Base-by-base conservation (phyloP, 2,113 vertebrate species). In the Mesitornis unicolor region DNA sequence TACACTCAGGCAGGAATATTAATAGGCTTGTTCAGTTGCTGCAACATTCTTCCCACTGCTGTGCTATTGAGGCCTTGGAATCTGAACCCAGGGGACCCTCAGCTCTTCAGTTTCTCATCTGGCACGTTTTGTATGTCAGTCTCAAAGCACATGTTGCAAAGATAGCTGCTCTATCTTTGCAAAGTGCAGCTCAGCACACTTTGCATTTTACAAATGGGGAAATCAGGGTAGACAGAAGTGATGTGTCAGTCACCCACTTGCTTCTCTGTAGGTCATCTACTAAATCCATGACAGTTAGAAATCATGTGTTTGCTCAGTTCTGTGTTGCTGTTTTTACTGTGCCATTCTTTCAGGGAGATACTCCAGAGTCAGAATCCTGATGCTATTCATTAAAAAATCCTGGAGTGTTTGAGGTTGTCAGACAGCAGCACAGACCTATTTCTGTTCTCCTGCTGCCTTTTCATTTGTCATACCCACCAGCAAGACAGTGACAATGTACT, bases 21-120 rank as follows among this genome's bases (percentile, higher is more conserved):
- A 89, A 95, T 97, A 94, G 89, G 56, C 80, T 93, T 90, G 84
- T 92, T 95, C 54, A 70, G 59, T 93, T 91, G 92, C 84, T 87
- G 95, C 75, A 94, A 81, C 81, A 94, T 94, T 96, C 95, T 94
- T 90, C 95, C 93, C 90, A 69, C 85, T 90, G 87, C 79, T 93
- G 90, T 68, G 92, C 91, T 82, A 68, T 89, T 89, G 93, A 96
- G 87, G 87, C 88, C 56, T 93, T 2, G 15, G 88, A 92, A 94
- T 94, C 83, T 0, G 4, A 94, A 88, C 92, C 85, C 88, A 51
- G 93, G 93, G 90, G 95, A 94, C 93, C 68, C 83, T 83, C n/a
- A 56, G 85, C 92, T 78, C 83, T 90, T 95, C 82, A 89, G 79
- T 86, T 84, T 68, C 93, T 96, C 93, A 64, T 96, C 93, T 89